phyloP scores from a whole-genome alignment of 2,888 invertebrate species.

The Philaethria dido region DNA sequence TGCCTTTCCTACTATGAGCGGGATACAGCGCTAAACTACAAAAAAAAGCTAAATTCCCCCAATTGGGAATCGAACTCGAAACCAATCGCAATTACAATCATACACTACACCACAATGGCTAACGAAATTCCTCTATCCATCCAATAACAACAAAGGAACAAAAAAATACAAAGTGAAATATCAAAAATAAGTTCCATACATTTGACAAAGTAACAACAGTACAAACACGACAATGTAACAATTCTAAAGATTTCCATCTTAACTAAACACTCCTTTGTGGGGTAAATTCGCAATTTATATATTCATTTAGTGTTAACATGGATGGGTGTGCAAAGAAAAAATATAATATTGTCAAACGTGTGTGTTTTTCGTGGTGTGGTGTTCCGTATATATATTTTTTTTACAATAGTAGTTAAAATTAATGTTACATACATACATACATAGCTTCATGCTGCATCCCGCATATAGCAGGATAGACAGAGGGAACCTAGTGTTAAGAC shows the following conservation, averaged over 20 bases:
- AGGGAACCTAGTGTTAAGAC: no score
- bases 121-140: no score
- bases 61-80: no score
- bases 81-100: no score
- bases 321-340: constrained; percentile 34
- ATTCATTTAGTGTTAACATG: constrained; percentile 43
- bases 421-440: no score
- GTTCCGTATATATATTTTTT: not conserved
- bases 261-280: constrained; percentile 38
- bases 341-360: not conserved
- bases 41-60: no score
- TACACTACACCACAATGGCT: no score
- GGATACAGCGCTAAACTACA: no score
- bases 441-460: no score
- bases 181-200: constrained; percentile 10
- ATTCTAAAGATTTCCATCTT: constrained; percentile 32
- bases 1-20: no score
- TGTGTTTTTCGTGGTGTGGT: not conserved
- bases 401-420: not conserved
- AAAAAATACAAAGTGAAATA: not conserved
- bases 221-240: constrained; percentile 14
- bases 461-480: no score
- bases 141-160: constrained; percentile 2
- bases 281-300: constrained; percentile 36
- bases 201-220: constrained; percentile 2